These are phyloP conservation scores for Hyperoodon ampullatus DNA, from an alignment of 2,113 vertebrate species.

Conservation along the genomic window DNA sequence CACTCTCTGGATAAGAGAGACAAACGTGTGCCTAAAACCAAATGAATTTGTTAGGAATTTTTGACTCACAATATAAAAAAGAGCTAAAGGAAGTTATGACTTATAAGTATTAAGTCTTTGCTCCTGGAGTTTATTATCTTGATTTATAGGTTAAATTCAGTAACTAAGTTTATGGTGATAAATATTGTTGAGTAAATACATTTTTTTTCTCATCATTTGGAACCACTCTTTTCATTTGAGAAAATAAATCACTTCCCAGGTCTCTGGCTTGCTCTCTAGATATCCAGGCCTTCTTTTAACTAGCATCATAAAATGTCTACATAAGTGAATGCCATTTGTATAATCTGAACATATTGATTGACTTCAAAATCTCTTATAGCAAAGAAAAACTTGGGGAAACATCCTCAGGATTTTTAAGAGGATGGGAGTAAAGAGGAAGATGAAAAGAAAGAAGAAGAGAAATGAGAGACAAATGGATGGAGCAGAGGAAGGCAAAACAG, in stretches of 20 bases:
- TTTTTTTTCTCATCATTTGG: neutral
- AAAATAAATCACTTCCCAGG: constrained; percentile 46
- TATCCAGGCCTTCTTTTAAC: neutral
- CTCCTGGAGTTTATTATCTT: constrained; percentile 21
- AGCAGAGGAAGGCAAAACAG: constrained; percentile 22
- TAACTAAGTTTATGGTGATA: neutral
- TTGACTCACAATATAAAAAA: neutral
- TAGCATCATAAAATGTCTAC: neutral
- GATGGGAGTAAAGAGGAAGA: constrained; percentile 37
- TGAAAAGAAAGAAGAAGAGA: constrained; percentile 23
- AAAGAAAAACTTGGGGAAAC: constrained; percentile 22
- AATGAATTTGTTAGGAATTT: constrained; percentile 13
- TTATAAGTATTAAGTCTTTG: constrained; percentile 51
- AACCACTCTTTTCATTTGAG: constrained; percentile 16
- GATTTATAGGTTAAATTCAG: constrained; percentile 30
- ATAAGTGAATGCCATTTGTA: neutral
- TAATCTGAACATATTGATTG: neutral
- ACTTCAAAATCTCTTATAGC: neutral
- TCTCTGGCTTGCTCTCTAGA: neutral
- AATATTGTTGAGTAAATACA: neutral
- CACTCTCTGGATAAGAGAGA: constrained; percentile 30
- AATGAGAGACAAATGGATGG: constrained; percentile 5
- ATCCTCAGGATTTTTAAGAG: constrained; percentile 28
- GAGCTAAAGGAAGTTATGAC: neutral
- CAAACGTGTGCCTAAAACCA: neutral